phyloP scores from a whole-genome alignment of 2,797 vertebrate species.

The Catostomus latipinnis region DNA sequence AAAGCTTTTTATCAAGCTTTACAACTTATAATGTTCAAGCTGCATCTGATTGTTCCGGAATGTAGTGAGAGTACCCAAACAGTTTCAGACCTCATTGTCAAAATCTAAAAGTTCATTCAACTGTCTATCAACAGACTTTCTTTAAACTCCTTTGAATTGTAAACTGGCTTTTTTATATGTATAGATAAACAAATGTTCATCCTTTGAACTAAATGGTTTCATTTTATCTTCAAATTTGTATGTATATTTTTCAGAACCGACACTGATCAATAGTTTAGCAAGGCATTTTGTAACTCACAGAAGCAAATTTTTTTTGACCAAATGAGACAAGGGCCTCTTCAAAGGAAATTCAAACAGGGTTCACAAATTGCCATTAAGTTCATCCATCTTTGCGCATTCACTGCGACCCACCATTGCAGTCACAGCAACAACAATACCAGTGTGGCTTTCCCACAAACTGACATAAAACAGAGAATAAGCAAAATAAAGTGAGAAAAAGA shows the following conservation, averaged over 20 bases:
- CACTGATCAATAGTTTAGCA: conserved; percentile 49
- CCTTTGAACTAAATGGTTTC: conserved; percentile 40
- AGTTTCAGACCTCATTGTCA: conserved; percentile 8
- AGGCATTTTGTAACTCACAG: conserved; percentile 26
- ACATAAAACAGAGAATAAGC: conserved; percentile 71
- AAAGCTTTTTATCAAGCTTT: not conserved
- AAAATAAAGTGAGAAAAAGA: conserved; percentile 10
- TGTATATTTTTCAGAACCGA: conserved; percentile 27
- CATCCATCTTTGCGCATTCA: conserved; percentile 58
- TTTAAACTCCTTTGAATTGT: conserved; percentile 16
- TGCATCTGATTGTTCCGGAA: not conserved
- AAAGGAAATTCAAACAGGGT: conserved; percentile 53
- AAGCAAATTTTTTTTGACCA: conserved; percentile 26
- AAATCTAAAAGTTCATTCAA: conserved; percentile 28
- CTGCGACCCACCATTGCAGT: conserved; percentile 53
- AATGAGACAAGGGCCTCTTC: conserved; percentile 38
- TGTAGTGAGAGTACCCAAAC: not conserved
- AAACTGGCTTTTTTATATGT: conserved; percentile 39
- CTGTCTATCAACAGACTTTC: conserved; percentile 11
- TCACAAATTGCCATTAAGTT: conserved; percentile 59
- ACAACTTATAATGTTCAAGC: not conserved
- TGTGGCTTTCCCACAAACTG: conserved; percentile 77
- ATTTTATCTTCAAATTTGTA: conserved; percentile 37
- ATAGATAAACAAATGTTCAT: conserved; percentile 42
- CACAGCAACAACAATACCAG: conserved; percentile 60